Evolutionary conservation across 2,888 invertebrate species (phyloP), one percentile per base, ranked within the genome.

Genomic region (Lordiphosa fenestrarum): DNA sequence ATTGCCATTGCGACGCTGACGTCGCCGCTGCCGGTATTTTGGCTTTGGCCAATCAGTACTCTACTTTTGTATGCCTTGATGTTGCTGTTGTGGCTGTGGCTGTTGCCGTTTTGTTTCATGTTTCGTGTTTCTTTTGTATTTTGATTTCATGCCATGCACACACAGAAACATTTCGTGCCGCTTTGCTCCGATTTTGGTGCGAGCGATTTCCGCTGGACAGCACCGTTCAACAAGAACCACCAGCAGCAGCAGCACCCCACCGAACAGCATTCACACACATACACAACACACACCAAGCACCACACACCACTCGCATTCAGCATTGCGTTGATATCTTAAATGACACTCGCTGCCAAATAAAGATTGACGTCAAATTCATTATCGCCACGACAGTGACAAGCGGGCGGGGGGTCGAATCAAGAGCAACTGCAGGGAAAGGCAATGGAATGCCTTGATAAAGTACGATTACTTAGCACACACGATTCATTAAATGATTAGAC

Each of bases 331-430:
- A 66, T 69, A 69, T 69, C 66, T 72, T 68, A 61, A 64, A 63
- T 77, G 71, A 75, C 75, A 75, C 66, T 69, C 66, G 59, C 51
- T 58, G 73, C 73, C 73, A 82, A 84, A 84, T 80, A 73, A 73
- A 82, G 84, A 82, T 80, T 82, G 84, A 84, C 84, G 64, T 77
- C 70, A 69, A 75, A 75, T 80, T 77, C 66, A 80, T 80, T 76
- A 73, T 71, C 72, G 63, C 65, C 61, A 30, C 48, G 39, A 25
- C 39, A 23, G 13, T 7, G 38, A 63, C 49, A 37, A 38, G 57
- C 39, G 49, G 50, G 30, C 25, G 35, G 19, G 36, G 21, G 54
- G 23, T 10, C 25, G 19, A 23, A 15, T 13, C 13, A 25, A 25
- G 25, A 25, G 25, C 25, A 25, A 25, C 25, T 25, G 25, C 25